phyloP scores from a whole-genome alignment of 2,797 vertebrate genomes.

The Gadopsis bispinosus region DNA sequence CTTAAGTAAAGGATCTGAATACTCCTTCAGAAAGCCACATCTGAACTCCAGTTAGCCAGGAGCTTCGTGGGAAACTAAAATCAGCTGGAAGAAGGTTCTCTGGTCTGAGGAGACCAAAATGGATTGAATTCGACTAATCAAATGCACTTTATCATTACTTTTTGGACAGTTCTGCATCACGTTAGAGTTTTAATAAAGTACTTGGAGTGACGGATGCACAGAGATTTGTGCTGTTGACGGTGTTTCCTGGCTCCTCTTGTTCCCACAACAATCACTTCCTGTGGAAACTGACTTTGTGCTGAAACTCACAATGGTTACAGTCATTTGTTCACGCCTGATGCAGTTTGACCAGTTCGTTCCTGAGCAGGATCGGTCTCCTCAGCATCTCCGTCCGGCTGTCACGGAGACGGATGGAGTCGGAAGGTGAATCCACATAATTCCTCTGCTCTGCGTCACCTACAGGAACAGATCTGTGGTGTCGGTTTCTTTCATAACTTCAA shows the following conservation, averaged over 20 bases:
- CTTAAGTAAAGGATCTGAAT: no score
- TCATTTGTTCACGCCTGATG: neutral
- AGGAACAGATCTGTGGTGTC: neutral
- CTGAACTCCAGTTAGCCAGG: no score
- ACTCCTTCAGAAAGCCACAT: no score
- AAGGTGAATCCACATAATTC: neutral
- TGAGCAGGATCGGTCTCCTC: neutral
- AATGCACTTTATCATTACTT: no score
- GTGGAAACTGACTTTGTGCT: neutral
- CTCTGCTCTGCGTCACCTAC: neutral
- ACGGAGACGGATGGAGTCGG: neutral
- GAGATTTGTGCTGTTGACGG: neutral
- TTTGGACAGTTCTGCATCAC: no score
- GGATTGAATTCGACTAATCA: no score
- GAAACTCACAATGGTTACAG: no score
- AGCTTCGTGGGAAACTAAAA: no score
- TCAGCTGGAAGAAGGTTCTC: no score
- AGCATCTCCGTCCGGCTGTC: neutral
- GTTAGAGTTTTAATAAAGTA: no score
- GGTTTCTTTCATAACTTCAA: neutral
- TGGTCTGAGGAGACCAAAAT: no score
- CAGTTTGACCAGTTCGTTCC: neutral
- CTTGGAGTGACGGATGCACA: no score
- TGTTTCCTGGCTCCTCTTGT: neutral
- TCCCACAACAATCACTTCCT: neutral